Conservation (phyloP, 1,140 invertebrate species). For the Panagrolaimus sp. region DNA sequence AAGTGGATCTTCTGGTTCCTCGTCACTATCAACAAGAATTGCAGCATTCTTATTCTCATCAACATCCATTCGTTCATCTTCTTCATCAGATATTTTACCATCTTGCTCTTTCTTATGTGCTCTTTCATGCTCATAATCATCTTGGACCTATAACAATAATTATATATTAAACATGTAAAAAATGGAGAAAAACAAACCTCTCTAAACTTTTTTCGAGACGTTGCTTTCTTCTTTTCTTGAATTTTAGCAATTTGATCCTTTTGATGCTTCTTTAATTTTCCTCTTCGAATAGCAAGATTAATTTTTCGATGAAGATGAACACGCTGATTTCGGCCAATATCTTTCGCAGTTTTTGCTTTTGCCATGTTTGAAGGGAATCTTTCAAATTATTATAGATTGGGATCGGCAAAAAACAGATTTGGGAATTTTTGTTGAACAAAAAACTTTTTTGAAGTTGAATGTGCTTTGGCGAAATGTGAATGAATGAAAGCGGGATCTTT, state of each 20-base stretch:
- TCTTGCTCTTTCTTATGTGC: background rate
- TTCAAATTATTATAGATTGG: too few relatives aligned
- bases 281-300: background rate
- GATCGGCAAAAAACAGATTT: background rate
- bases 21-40: background rate
- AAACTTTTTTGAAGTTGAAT: too few relatives aligned
- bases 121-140: background rate
- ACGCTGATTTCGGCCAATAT: background rate
- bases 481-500: too few relatives aligned
- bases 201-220: background rate
- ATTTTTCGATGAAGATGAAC: background rate
- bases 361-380: constrained; percentile 1
- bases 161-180: background rate
- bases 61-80: background rate
- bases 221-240: background rate
- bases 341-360: background rate
- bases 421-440: background rate
- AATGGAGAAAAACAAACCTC: background rate
- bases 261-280: constrained; percentile 4
- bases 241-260: constrained; percentile 7
- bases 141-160: background rate
- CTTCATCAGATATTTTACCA: background rate
- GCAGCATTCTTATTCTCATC: constrained; percentile 52
- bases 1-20: background rate
- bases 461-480: too few relatives aligned